Conservation (phyloP, 2,113 vertebrate genomes). For the Tyrannus savana region DNA sequence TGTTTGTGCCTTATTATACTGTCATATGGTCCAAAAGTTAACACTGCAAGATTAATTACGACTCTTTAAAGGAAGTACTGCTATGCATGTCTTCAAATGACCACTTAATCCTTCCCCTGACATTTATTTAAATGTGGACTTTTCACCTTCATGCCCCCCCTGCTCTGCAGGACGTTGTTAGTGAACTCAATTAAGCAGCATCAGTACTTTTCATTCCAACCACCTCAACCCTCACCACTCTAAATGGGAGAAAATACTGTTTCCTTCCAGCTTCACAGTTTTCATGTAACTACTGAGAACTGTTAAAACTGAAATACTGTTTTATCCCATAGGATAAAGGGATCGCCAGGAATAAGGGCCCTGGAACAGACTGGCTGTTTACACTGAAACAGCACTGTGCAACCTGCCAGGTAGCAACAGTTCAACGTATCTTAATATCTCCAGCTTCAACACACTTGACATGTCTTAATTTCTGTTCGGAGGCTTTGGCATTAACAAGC, state of each 20-base stretch:
- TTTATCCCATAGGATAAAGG: background rate
- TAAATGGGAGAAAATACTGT: background rate
- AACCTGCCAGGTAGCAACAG: background rate
- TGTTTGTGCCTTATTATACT: background rate
- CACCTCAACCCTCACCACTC: background rate
- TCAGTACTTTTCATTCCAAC: background rate
- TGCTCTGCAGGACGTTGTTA: background rate
- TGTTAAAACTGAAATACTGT: background rate
- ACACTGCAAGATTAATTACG: fast-evolving
- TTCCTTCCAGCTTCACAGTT: background rate
- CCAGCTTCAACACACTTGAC: background rate
- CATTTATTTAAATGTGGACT: background rate
- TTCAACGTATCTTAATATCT: background rate
- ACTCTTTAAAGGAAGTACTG: background rate
- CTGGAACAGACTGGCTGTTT: background rate
- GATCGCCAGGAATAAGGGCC: background rate
- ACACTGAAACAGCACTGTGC: background rate
- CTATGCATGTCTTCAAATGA: background rate
- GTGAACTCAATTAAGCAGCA: background rate
- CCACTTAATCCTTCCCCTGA: background rate
- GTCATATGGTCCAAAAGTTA: background rate
- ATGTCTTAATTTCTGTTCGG: background rate
- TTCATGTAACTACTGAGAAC: background rate
- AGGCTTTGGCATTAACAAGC: background rate
- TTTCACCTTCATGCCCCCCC: background rate